Evolutionary conservation across 1,140 invertebrate genomes (phyloP).

Genomic region (Pseudomyrmex cubaensis): DNA sequence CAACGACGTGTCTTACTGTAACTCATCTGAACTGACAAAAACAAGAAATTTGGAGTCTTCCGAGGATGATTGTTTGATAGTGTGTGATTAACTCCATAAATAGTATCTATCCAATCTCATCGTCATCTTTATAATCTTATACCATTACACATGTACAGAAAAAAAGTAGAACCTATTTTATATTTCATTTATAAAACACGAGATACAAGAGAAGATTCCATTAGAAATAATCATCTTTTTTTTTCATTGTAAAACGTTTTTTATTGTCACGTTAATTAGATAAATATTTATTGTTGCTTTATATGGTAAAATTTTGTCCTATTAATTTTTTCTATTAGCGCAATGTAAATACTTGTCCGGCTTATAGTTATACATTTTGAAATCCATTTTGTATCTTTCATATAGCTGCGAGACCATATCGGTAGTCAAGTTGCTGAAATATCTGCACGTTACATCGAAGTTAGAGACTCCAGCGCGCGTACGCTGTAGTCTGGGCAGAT

Average conservation of each 20-base stretch:
- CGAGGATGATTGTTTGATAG: constrained; percentile 68
- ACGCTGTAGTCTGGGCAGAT: constrained; percentile 73
- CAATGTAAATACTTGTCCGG: constrained; percentile 77
- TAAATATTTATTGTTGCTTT: neutral
- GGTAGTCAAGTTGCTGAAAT: constrained; percentile 78
- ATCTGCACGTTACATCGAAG: constrained; percentile 79
- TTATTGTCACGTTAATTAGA: neutral
- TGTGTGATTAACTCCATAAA: constrained; percentile 16
- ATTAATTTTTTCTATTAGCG: constrained; percentile 53
- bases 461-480: constrained; percentile 75
- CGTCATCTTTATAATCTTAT: no score
- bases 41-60: constrained; percentile 46
- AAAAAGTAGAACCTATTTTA: no score
- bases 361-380: constrained; percentile 83
- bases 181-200: no score
- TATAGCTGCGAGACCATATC: constrained; percentile 77
- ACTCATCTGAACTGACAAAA: neutral
- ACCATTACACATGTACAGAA: no score
- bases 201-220: no score
- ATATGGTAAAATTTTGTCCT: neutral
- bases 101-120: no score
- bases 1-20: constrained; percentile 69
- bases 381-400: constrained; percentile 81
- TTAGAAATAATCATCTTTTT: neutral
- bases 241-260: neutral